A percentile compares a stretch with the other conserved stretches of the same genome.
Conservation (phyloP, 1,140 invertebrate genomes). For the Bombus consobrinus region DNA sequence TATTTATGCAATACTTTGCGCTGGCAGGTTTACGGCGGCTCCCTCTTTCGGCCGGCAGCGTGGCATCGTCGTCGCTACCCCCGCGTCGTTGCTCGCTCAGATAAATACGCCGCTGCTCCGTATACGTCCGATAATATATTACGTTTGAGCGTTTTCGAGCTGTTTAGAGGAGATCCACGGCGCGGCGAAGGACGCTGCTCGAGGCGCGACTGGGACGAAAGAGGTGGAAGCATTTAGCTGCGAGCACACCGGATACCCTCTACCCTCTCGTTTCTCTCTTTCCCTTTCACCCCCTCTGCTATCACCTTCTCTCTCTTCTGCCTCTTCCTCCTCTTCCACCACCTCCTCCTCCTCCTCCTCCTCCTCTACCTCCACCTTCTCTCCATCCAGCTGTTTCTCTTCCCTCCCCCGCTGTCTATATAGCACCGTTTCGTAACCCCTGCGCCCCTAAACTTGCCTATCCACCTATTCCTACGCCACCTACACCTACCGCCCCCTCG, state of each 20-base stretch:
- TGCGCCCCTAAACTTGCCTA: slow-evolving; percentile 54
- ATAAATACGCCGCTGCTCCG: slow-evolving; percentile 78
- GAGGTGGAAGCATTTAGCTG: slow-evolving; percentile 77
- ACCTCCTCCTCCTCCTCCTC: not conserved
- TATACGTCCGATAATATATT: slow-evolving; percentile 80
- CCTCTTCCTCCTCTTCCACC: slow-evolving; percentile 20
- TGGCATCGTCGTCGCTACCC: slow-evolving; percentile 45
- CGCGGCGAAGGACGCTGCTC: slow-evolving; percentile 56
- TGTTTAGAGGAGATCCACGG: slow-evolving; percentile 72
- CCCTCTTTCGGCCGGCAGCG: slow-evolving; percentile 58
- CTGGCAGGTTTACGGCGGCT: slow-evolving; percentile 80
- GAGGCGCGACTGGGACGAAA: slow-evolving; percentile 61
- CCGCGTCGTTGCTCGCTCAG: slow-evolving; percentile 58
- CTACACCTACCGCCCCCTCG: slow-evolving; percentile 61
- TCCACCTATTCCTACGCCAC: slow-evolving; percentile 54
- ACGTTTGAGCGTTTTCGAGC: slow-evolving; percentile 78
- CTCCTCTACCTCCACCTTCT: slow-evolving; percentile 16
- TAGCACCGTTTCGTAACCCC: slow-evolving; percentile 17
- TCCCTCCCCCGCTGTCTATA: not conserved
- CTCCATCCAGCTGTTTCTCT: not conserved
- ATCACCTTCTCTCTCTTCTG: slow-evolving; percentile 1
- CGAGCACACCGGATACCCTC: slow-evolving; percentile 59
- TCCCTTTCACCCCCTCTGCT: not conserved
- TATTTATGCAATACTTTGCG: slow-evolving; percentile 83
- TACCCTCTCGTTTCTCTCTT: slow-evolving; percentile 35